Conservation (phyloP, 2,888 invertebrate genomes). For the Teinopalpus imperialis region DNA sequence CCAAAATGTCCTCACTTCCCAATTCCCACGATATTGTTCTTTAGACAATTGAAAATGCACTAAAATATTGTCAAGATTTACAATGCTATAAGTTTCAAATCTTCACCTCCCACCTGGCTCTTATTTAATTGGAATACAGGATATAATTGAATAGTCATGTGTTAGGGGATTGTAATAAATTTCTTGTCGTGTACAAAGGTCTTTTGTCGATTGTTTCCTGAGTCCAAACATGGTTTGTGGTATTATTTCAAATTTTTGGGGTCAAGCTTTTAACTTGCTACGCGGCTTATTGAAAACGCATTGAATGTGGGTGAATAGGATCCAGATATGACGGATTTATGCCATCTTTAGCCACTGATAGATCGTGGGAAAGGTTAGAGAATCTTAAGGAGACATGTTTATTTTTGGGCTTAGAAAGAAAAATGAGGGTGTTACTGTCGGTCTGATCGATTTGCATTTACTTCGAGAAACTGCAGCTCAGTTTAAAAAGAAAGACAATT, state of each 20-base stretch:
- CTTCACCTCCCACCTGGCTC: conserved; percentile 9
- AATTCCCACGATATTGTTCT: conserved; percentile 64
- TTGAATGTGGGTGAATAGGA: conserved; percentile 51
- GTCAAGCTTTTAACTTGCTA: conserved; percentile 47
- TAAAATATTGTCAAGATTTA: conserved; percentile 52
- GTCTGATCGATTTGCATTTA: too few relatives aligned
- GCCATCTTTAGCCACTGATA: conserved; percentile 32
- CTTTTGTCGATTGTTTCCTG: conserved; percentile 37
- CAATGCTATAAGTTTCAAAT: conserved; percentile 18
- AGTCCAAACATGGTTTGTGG: conserved; percentile 60
- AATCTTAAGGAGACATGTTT: not conserved
- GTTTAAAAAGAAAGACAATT: too few relatives aligned
- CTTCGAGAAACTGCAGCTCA: too few relatives aligned
- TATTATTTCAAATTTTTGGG: conserved; percentile 57
- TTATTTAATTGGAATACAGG: conserved; percentile 30
- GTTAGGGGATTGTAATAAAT: conserved; percentile 22
- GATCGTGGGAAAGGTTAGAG: conserved; percentile 32
- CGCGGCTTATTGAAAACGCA: conserved; percentile 37
- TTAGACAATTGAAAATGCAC: conserved; percentile 60
- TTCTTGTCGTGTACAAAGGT: conserved; percentile 41
- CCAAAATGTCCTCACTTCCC: conserved; percentile 45
- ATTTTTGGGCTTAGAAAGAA: not conserved
- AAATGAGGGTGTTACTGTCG: too few relatives aligned
- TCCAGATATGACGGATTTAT: conserved; percentile 49
- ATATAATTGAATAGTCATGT: conserved; percentile 23